These are phyloP conservation scores for Choloepus hoffmanni DNA, from an alignment of 2,113 vertebrate genomes.

Conservation along the genomic window DNA sequence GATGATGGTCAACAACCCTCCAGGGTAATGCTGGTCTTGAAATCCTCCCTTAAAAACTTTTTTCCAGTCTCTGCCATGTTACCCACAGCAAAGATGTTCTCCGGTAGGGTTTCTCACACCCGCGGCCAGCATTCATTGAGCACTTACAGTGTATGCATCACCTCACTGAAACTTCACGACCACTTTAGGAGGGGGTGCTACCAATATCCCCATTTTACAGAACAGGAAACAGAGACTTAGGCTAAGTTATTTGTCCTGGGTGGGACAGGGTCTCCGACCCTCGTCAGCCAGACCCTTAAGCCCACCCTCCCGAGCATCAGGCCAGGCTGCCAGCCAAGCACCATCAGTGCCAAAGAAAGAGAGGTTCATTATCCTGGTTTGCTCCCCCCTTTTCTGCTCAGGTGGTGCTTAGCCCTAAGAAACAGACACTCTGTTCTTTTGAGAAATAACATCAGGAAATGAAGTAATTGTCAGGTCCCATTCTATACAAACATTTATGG, in stretches of 20 bases:
- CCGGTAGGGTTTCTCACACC: not conserved
- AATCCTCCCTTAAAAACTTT: not conserved
- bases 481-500: not conserved
- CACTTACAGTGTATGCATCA: fast-evolving
- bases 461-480: not conserved
- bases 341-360: not conserved
- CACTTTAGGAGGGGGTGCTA: not conserved
- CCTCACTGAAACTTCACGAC: not conserved
- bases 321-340: fast-evolving
- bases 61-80: not conserved
- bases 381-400: not conserved
- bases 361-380: fast-evolving
- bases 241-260: not conserved
- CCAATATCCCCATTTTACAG: not conserved
- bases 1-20: not conserved
- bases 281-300: not conserved
- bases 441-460: not conserved
- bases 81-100: not conserved
- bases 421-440: not conserved
- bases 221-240: not conserved
- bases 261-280: not conserved
- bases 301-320: not conserved
- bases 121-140: fast-evolving
- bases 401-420: not conserved
- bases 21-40: not conserved